Percentiles rank a stretch among this genome's conserved stretches.
Evolutionary conservation across 2,113 vertebrate genomes (phyloP).

Genomic region (Lamprologus tigripictilis): DNA sequence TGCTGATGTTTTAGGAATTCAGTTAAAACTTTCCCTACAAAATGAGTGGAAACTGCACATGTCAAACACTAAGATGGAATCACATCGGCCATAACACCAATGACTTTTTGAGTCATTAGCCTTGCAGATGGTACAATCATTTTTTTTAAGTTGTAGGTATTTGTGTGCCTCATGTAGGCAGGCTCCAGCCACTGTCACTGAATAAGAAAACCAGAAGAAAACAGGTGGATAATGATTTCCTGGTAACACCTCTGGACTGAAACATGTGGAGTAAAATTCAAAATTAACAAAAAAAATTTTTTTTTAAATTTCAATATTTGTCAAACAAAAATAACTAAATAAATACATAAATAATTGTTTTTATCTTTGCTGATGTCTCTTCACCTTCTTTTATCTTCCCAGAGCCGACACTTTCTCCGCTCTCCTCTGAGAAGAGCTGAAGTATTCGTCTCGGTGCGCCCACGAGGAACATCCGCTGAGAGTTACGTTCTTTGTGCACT

Average conservation of each 20-base stretch:
- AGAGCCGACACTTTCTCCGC: neutral
- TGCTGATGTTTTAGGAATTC: neutral
- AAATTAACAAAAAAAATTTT: fast-evolving
- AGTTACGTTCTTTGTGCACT: conserved; percentile 11
- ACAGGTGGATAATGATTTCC: neutral
- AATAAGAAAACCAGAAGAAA: neutral
- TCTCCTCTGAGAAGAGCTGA: neutral
- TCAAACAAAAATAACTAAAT: neutral
- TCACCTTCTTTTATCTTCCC: neutral
- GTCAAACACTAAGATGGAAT: neutral
- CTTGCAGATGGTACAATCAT: neutral
- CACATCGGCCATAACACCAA: neutral
- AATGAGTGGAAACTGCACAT: neutral
- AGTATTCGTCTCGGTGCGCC: neutral
- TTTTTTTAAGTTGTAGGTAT: neutral
- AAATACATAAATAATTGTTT: neutral
- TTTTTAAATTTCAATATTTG: neutral
- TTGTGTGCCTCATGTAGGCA: neutral
- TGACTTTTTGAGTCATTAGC: neutral
- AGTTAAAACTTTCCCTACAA: neutral
- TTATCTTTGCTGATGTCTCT: neutral
- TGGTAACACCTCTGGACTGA: neutral
- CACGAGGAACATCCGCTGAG: neutral
- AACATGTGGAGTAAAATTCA: neutral
- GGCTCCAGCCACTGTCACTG: neutral